Evolutionary conservation across 2,113 vertebrate species (phyloP).

Genomic region (Promerops cafer): DNA sequence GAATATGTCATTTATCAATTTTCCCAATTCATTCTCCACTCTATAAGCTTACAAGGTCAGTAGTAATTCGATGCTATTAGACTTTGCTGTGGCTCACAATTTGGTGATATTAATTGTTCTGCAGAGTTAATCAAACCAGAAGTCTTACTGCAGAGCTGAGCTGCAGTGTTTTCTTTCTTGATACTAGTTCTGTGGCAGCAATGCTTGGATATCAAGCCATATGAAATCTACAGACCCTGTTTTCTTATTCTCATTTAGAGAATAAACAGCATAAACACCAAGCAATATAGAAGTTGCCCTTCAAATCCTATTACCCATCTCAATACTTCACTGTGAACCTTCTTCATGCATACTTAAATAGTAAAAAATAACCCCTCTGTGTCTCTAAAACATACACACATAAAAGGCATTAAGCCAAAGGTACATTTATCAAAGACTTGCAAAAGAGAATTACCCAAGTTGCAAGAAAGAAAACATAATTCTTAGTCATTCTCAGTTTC

Average conservation of each 20-base stretch:
- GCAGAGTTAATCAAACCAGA: neutral
- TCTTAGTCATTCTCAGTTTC: neutral
- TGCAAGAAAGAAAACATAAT: neutral
- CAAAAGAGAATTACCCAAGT: neutral
- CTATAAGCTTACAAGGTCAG: neutral
- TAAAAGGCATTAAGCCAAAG: neutral
- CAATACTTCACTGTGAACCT: neutral
- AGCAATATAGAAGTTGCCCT: neutral
- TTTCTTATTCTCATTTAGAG: neutral
- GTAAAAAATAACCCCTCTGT: neutral
- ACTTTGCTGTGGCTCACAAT: neutral
- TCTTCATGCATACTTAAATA: neutral
- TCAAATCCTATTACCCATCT: neutral
- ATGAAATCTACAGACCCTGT: neutral
- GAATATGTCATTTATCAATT: neutral
- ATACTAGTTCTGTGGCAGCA: neutral
- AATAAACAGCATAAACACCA: neutral
- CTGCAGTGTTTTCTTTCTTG: neutral
- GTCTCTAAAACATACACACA: neutral
- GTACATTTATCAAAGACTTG: neutral
- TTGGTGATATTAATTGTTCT: neutral
- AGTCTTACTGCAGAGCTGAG: neutral
- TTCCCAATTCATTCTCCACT: neutral
- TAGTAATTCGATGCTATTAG: neutral
- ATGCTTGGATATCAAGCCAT: neutral